Conservation (phyloP, 2,113 vertebrate species). For the Erythrolamprus reginae region DNA sequence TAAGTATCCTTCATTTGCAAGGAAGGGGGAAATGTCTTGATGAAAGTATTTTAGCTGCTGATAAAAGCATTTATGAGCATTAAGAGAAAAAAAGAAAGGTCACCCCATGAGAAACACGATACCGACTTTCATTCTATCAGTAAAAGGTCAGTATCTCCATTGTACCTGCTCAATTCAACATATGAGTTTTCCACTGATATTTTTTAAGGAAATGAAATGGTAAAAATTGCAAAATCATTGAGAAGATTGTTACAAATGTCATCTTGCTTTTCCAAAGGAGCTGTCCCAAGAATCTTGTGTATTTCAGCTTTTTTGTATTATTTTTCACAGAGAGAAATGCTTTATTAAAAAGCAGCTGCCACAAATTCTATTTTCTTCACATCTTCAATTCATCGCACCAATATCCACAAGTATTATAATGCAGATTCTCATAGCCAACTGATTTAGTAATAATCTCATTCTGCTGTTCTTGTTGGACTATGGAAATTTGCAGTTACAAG, state of each 20-base stretch:
- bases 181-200: constrained; percentile 12
- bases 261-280: constrained; percentile 47
- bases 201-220: constrained; percentile 45
- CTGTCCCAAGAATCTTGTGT: constrained; percentile 20
- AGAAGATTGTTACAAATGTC: constrained; percentile 37
- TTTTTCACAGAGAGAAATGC: constrained; percentile 12
- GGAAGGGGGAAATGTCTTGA: neutral
- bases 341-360: constrained; percentile 4
- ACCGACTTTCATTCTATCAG: constrained; percentile 28
- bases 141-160: constrained; percentile 42
- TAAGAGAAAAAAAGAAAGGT: neutral
- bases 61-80: neutral
- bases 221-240: constrained; percentile 33
- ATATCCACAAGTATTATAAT: neutral
- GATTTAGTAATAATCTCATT: neutral
- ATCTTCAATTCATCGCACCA: neutral
- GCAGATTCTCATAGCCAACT: neutral
- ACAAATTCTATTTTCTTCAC: neutral
- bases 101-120: neutral
- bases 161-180: constrained; percentile 38
- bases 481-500: neutral
- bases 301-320: constrained; percentile 18
- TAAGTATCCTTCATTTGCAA: neutral
- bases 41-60: neutral
- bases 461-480: neutral